Evolutionary conservation across 2,888 invertebrate species (phyloP).

Genomic region (Prenolepis imparis): DNA sequence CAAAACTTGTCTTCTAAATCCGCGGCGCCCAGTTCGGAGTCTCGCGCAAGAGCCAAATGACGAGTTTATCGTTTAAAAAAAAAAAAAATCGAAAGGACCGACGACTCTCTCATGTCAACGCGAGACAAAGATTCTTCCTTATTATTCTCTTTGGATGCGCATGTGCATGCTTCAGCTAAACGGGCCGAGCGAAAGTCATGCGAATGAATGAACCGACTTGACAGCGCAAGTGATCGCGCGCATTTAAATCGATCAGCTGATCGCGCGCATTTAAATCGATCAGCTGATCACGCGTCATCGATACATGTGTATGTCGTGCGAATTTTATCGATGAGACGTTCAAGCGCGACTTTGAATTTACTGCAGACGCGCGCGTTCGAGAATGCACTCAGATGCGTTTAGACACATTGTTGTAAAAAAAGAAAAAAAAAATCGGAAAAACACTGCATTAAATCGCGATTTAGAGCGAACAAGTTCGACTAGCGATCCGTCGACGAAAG

Average conservation of each 20-base stretch:
- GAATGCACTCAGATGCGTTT: not conserved
- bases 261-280: not conserved
- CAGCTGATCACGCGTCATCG: not conserved
- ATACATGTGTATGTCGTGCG: conserved; percentile 34
- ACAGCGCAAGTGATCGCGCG: conserved; percentile 17
- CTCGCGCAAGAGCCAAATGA: not conserved
- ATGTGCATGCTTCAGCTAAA: not conserved
- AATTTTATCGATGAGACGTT: conserved; percentile 55
- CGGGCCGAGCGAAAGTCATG: not conserved
- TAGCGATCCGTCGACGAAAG: not conserved
- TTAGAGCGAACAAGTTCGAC: not conserved
- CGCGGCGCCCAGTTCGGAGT: not conserved
- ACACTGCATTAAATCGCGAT: not conserved
- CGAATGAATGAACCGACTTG: not conserved
- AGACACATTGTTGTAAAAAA: not conserved
- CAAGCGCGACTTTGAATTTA: conserved; percentile 42
- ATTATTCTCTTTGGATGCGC: no score
- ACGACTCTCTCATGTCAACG: not conserved
- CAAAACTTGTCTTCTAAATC: not conserved
- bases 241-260: not conserved
- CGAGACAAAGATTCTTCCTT: not conserved
- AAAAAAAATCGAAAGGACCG: not conserved
- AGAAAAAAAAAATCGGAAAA: not conserved
- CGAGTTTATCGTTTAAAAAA: not conserved
- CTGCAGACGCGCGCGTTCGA: conserved; percentile 20